Evolutionary conservation across 2,888 invertebrate species (phyloP).

Genomic region (Eupithecia subfuscata): DNA sequence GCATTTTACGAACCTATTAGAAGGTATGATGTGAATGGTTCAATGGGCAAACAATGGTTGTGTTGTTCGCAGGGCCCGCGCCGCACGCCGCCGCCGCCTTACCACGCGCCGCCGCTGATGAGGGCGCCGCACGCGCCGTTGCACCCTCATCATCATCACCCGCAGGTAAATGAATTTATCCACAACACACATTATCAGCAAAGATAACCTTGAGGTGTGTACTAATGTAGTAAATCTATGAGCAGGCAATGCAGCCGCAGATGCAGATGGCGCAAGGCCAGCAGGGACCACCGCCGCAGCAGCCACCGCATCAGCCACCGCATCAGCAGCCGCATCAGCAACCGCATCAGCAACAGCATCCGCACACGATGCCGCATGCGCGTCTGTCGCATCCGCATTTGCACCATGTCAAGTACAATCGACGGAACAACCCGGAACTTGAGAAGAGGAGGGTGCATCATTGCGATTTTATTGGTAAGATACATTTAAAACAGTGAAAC

Average conservation of each 20-base stretch:
- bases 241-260: slow-evolving; percentile 11
- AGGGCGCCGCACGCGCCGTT: slow-evolving; percentile 65
- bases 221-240: slow-evolving; percentile 1
- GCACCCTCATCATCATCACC: slow-evolving; percentile 63
- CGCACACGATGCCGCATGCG: slow-evolving; percentile 61
- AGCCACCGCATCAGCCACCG: slow-evolving; percentile 52
- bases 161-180: slow-evolving; percentile 55
- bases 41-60: slow-evolving; percentile 48
- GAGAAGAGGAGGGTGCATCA: slow-evolving; percentile 98
- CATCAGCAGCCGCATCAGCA: slow-evolving; percentile 45
- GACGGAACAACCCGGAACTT: slow-evolving; percentile 97
- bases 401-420: slow-evolving; percentile 90
- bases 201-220: neutral
- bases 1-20: slow-evolving; percentile 1
- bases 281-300: slow-evolving; percentile 49
- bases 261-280: slow-evolving; percentile 27
- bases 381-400: slow-evolving; percentile 61
- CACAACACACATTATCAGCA: neutral
- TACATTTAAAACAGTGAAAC: neutral
- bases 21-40: slow-evolving; percentile 10
- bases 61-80: slow-evolving; percentile 82
- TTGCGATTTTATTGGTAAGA: slow-evolving; percentile 95
- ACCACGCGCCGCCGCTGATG: slow-evolving; percentile 85
- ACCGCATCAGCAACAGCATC: slow-evolving; percentile 44
- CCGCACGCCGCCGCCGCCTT: slow-evolving; percentile 91